Evolutionary conservation across 2,888 invertebrate genomes (phyloP), one percentile per base, ranked within the genome.

Genomic region (Thyatira batis): DNA sequence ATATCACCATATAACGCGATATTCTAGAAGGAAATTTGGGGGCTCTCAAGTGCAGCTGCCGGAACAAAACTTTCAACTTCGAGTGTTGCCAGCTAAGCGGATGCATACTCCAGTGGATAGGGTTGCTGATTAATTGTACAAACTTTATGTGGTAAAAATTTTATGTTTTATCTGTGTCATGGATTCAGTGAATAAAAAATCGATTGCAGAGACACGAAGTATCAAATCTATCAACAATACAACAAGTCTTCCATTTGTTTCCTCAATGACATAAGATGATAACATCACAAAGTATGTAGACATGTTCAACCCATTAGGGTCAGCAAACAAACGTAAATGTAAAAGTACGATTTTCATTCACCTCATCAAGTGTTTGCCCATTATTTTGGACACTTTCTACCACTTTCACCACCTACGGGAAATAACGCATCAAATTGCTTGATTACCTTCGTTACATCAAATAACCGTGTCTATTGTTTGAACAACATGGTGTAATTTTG

Each of bases 401-500:
- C 60, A 57, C 60, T 68, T 63, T 71, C 63, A 45, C 60, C 50
- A 17, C 39, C 39, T 17, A 39, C 39, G 17, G 27, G 33, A 53
- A 61, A 44, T 58, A 60, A 56, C 52, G 53, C 50, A 54, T 49
- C 53, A 65, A 64, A 67, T 64, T 60, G 55, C 52, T 53, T 58
- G 51, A 63, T 65, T 67, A 61, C 45, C 49, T 54, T 64, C 53
- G 53, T 66, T 65, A 64, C 55, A 64, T 62, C 57, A 61, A 57
- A 61, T 66, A 65, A 63, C 54, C 49, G 54, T 52, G 43, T 53
- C 52, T 46, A 60, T 65, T 61, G 58, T 62, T 56, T 51, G 45
- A 44, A 8, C 25, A 43, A 33, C 21, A 8, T 45, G n/a, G 45
- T 21, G 23, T 21, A 45, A 20, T 9, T 25, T 25, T 25, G n/a